A percentile compares a stretch with the other conserved stretches of the same genome.
These are phyloP conservation scores for Helarctos malayanus DNA, from an alignment of 2,797 vertebrate species.

Conservation along the genomic window DNA sequence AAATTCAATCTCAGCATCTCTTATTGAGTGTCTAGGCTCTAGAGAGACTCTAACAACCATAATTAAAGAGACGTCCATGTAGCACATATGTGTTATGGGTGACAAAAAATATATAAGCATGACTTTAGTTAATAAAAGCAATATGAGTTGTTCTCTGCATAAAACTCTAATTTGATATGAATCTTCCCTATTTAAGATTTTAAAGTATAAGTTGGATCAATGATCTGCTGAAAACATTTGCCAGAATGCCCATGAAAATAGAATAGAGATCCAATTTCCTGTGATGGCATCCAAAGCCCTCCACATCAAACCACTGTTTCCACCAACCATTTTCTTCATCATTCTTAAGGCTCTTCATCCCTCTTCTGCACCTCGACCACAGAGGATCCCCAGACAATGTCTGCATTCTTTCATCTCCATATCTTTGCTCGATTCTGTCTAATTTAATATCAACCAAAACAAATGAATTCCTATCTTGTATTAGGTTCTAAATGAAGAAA, in stretches of 20 bases:
- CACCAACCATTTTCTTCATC: not conserved
- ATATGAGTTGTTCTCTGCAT: not conserved
- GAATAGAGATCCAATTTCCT: not conserved
- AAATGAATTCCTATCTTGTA: not conserved
- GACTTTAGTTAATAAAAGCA: not conserved
- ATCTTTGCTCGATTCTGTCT: not conserved
- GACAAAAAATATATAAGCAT: not conserved
- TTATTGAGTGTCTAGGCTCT: not conserved
- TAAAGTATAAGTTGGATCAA: not conserved
- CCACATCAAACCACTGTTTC: not conserved
- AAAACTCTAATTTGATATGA: not conserved
- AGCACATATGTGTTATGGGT: not conserved
- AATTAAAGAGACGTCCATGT: not conserved
- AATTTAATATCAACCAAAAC: not conserved
- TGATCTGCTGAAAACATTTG: not conserved
- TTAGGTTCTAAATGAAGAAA: not conserved
- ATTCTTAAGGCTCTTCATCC: not conserved
- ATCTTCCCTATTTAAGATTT: not conserved
- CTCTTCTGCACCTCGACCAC: not conserved
- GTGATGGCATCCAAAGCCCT: not conserved
- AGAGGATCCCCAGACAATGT: not conserved
- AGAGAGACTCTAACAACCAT: not conserved
- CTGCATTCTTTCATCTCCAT: not conserved
- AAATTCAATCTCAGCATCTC: not conserved
- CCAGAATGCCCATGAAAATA: not conserved